Base-by-base conservation (phyloP, 2,797 vertebrate species). In the Oreochromis mossambicus region DNA sequence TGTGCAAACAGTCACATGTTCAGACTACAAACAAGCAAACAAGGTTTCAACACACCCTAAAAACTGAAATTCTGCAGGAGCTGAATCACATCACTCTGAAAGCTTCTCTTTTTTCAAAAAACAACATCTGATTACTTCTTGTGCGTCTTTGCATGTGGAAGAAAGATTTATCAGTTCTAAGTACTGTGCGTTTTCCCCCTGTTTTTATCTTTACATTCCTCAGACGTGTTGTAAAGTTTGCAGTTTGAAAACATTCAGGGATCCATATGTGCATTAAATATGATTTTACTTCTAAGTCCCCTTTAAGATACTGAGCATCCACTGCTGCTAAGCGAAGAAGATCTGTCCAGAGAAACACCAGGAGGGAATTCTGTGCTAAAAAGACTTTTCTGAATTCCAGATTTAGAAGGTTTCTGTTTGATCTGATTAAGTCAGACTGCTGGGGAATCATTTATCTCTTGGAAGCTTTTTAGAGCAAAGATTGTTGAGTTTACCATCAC, bases 351-450 rank as follows among this genome's bases (percentile, higher is more conserved):
- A 63, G 56, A 24, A 63, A 24, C 54, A 79, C 43, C 43, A 50
- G 10, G 26, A 34, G 19, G 78, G 43, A 79, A 79, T 51, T 63
- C 41, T 61, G 52, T 1, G 2, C 43, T 78, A 26, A 41, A 55
- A 77, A 26, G 7, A 43, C 36, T 43, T 75, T 75, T 46, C 38
- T 43, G 36, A 78, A 26, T 29, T 50, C 48, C 26, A 75, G 17
- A 38, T 29, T 78, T 56, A 55, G 19, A 61, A 66, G n/a, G 46
- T 51, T 36, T 50, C 46, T 17, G 14, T 24, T 51, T 66, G 58
- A 52, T 66, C 78, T 36, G 48, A 79, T 66, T 32, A 50, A 51
- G 29, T 51, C 43, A 32, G 43, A 79, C 43, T 63, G 43, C 78
- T 48, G 19, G 58, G n/a, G 78, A 50, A 21, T 51, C 58, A 10